Percentiles rank a stretch among this genome's conserved stretches.
Evolutionary conservation across 1,140 invertebrate genomes (phyloP).

Genomic region (Solenopsis fugax): DNA sequence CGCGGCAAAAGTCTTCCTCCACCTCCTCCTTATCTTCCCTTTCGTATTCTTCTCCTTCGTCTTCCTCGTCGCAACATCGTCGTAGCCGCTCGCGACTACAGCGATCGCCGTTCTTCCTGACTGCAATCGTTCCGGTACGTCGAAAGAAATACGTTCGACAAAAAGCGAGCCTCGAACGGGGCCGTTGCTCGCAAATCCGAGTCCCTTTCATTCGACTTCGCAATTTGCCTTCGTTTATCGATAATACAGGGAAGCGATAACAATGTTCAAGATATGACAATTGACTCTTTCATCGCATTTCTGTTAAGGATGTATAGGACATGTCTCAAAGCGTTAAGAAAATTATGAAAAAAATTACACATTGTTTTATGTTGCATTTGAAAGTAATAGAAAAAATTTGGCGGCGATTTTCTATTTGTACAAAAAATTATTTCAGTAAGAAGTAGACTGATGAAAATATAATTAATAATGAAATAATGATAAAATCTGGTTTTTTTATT

Average conservation of each 20-base stretch:
- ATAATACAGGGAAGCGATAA: background rate
- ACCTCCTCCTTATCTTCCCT: background rate
- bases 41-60: slow-evolving; percentile 25
- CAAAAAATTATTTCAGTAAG: too few species aligned
- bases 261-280: background rate
- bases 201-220: background rate
- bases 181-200: background rate
- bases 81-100: slow-evolving; percentile 31
- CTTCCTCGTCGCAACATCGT: slow-evolving; percentile 33
- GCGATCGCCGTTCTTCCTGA: slow-evolving; percentile 38
- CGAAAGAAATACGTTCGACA: slow-evolving; percentile 22
- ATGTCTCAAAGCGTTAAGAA: too few species aligned
- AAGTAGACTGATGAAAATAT: too few species aligned
- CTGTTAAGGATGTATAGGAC: too few species aligned
- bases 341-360: too few species aligned
- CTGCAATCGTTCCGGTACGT: slow-evolving; percentile 20
- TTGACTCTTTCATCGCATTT: background rate
- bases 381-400: too few species aligned
- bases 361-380: too few species aligned
- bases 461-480: too few species aligned
- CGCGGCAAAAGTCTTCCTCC: slow-evolving; percentile 43
- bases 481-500: too few species aligned
- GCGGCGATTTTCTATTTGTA: too few species aligned
- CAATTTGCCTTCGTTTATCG: background rate
- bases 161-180: slow-evolving; percentile 19